Evolutionary conservation across 2,888 invertebrate genomes (phyloP).

Genomic region (Eupithecia inturbata): DNA sequence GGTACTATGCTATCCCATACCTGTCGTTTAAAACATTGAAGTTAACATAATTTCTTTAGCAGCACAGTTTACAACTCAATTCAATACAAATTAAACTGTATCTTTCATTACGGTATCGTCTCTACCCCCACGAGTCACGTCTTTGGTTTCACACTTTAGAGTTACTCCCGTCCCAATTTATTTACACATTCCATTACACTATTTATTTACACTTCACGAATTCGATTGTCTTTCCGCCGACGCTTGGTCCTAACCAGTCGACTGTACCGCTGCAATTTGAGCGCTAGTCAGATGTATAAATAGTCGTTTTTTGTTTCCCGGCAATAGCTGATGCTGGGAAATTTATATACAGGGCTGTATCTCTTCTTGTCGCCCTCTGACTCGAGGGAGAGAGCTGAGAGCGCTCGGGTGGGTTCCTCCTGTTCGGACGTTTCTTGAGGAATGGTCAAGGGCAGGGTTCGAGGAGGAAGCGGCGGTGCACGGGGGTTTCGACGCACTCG

Average conservation of each 20-base stretch:
- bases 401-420: slow-evolving; percentile 71
- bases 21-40: not conserved
- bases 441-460: slow-evolving; percentile 67
- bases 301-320: slow-evolving; percentile 79
- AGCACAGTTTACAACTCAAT: slow-evolving; percentile 29
- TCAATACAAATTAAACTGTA: slow-evolving; percentile 29
- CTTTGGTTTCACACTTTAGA: slow-evolving; percentile 75
- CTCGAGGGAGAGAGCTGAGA: slow-evolving; percentile 77
- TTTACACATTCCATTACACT: slow-evolving; percentile 72
- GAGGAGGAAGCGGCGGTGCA: slow-evolving; percentile 89
- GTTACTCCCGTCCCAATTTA: slow-evolving; percentile 53
- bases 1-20: not conserved
- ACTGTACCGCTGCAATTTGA: slow-evolving; percentile 50
- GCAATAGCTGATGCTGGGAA: slow-evolving; percentile 78
- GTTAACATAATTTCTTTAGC: not conserved
- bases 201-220: slow-evolving; percentile 71
- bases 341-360: slow-evolving; percentile 80
- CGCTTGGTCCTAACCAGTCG: slow-evolving; percentile 37
- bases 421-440: slow-evolving; percentile 63
- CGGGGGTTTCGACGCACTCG: slow-evolving; percentile 92
- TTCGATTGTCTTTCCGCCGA: slow-evolving; percentile 62
- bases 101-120: slow-evolving; percentile 43
- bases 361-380: slow-evolving; percentile 70
- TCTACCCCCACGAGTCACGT: slow-evolving; percentile 57
- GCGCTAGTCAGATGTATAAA: slow-evolving; percentile 76